Evolutionary conservation across 2,888 invertebrate species (phyloP), one percentile per base, ranked within the genome.

Genomic region (Charanyca ferruginea): DNA sequence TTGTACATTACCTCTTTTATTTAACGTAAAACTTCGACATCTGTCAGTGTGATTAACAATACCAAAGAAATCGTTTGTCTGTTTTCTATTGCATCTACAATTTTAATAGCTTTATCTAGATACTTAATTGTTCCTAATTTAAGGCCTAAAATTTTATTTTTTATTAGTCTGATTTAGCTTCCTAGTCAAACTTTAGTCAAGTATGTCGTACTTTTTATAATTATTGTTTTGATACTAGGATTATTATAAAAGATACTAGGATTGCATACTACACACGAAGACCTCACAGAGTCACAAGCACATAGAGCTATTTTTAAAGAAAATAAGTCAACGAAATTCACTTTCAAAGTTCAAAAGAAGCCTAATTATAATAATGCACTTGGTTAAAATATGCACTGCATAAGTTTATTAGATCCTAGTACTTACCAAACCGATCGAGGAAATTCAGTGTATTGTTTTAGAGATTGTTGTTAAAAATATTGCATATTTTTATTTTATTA

Each of bases 301-400:
- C 54, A 11, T 32, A 32, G n/a, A 32, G n/a, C 23, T 66, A 62
- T n/a, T 48, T 45, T 13, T 44, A 13, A 51, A 13, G 3, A 20
- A 54, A 42, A 25, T 35, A 58, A 58, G 41, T 60, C 83, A 84
- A 79, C 84, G 84, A 83, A 83, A 44, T 47, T 62, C 23, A 55
- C 42, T 65, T 32, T 54, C 25, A 55, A 63, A 77, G 78, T 81
- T 76, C 83, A 82, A 83, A 83, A 49, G 45, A 55, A 70, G 79
- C 76, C 73, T 79, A 81, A 78, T 58, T 60, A 18, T 41, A 51
- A 51, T n/a, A 9, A 65, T 28, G 79, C 80, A 83, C 80, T 57
- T 73, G 61, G 73, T 83, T 80, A 73, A 73, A 55, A 28, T 57
- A 69, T 51, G 76, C 79, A 81, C 81, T 62, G 51, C 35, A 6